Conservation (phyloP, 2,797 vertebrate genomes). For the Anguilla obscura region DNA sequence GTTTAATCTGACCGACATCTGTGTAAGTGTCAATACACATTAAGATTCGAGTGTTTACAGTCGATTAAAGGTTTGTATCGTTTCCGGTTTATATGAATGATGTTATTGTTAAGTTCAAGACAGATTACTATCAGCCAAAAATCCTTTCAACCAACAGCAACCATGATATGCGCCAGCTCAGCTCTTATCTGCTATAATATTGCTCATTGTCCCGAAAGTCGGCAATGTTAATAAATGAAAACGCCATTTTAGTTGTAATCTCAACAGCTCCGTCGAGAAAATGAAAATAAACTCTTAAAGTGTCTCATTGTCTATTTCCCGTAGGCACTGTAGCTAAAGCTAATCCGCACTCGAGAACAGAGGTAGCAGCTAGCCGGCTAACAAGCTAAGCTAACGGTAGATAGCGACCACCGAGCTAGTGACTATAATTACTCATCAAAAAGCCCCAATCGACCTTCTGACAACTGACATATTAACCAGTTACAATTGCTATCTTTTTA, state of each 20-base stretch:
- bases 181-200: not conserved
- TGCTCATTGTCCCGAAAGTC: not conserved
- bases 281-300: not conserved
- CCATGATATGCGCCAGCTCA: slow-evolving; percentile 10
- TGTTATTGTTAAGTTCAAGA: not conserved
- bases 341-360: not conserved
- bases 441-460: not conserved
- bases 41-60: not conserved
- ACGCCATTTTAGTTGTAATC: not conserved
- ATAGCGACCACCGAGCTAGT: too few relatives aligned
- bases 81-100: not conserved
- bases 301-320: not conserved
- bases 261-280: not conserved
- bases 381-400: not conserved
- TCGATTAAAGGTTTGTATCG: not conserved
- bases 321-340: not conserved
- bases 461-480: not conserved
- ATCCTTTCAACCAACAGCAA: not conserved
- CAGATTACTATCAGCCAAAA: not conserved
- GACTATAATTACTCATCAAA: slow-evolving; percentile 2
- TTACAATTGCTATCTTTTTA: too few relatives aligned
- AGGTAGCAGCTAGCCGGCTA: not conserved
- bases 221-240: not conserved
- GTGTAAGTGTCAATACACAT: not conserved
- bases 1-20: not conserved